phyloP scores from a whole-genome alignment of 23 tunicate species.

The Styela clava region DNA sequence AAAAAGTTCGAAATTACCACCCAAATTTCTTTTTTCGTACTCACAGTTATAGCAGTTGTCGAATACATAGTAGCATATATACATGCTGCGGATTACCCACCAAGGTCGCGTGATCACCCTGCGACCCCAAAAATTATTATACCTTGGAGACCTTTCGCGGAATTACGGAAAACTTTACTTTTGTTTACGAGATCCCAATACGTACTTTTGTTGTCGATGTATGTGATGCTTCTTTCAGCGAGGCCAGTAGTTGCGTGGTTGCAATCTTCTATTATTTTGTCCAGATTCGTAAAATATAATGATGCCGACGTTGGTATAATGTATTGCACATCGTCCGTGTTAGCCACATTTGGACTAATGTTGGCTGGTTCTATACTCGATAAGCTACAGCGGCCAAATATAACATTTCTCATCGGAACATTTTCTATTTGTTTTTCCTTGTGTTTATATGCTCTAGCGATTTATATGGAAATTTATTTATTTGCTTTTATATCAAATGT shows the following conservation, averaged over 20 bases:
- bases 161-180: not conserved
- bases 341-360: not conserved
- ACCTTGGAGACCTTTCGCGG: not conserved
- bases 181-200: conserved; percentile 5
- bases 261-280: not conserved
- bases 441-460: not conserved
- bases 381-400: not conserved
- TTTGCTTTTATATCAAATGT: not conserved
- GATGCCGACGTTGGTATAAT: conserved; percentile 1
- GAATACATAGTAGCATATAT: not conserved
- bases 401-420: not conserved
- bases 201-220: not conserved
- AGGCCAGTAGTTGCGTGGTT: conserved; percentile 1
- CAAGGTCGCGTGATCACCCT: not conserved
- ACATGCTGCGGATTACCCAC: conserved; percentile 1
- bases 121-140: not conserved
- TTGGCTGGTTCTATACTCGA: not conserved
- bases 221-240: not conserved
- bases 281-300: not conserved
- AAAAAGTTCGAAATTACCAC: not conserved
- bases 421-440: not conserved
- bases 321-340: not conserved
- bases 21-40: not conserved
- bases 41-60: not conserved
- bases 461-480: not conserved